These are phyloP conservation scores for Parapristionchus giblindavisi DNA, from an alignment of 2,888 invertebrate species.

Conservation along the genomic window DNA sequence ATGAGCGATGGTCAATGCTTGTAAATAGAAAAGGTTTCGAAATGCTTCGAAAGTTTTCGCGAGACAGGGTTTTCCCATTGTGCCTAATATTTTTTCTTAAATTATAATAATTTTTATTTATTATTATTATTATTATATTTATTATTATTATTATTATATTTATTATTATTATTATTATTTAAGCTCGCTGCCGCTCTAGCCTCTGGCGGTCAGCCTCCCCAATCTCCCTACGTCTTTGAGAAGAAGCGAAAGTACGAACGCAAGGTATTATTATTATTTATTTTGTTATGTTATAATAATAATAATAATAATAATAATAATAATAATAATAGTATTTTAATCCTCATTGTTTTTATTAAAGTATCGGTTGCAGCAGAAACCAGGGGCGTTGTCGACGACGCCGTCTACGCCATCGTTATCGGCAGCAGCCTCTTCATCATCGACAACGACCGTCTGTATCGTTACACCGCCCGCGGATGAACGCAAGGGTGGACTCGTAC, in stretches of 20 bases:
- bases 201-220: constrained; percentile 4
- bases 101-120: too few species aligned
- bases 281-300: too few species aligned
- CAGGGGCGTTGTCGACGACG: background rate
- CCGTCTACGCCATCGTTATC: background rate
- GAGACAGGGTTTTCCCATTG: too few species aligned
- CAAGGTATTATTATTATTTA: constrained; percentile 36
- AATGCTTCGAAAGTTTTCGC: too few species aligned
- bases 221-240: constrained; percentile 35
- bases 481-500: constrained; percentile 18
- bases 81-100: too few species aligned
- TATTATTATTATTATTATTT: background rate
- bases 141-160: background rate
- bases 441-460: constrained; percentile 27
- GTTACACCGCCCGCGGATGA: background rate
- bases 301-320: too few species aligned
- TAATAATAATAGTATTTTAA: too few species aligned
- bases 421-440: constrained; percentile 11
- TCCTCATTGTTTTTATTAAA: too few species aligned
- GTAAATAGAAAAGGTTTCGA: too few species aligned
- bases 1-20: too few species aligned
- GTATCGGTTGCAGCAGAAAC: too few species aligned
- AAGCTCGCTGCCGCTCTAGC: constrained; percentile 24
- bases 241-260: constrained; percentile 58
- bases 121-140: background rate